phyloP scores from a whole-genome alignment of 2,113 vertebrate species.

The Apus apus region DNA sequence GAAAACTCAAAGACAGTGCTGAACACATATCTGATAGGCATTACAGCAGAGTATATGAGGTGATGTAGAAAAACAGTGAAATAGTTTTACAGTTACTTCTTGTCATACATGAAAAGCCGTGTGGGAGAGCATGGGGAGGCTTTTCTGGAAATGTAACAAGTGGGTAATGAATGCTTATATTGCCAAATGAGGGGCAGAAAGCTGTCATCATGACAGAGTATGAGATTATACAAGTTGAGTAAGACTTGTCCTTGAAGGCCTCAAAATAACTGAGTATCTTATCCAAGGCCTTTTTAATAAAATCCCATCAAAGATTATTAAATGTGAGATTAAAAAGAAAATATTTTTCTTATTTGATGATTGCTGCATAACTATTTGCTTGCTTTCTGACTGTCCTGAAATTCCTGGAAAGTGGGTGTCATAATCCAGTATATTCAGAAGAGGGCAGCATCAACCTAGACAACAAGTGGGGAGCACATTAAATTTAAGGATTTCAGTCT shows the following conservation, averaged over 20 bases:
- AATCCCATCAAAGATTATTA: background rate
- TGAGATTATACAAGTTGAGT: background rate
- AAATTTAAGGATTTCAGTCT: background rate
- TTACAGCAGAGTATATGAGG: background rate
- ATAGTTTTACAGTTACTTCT: background rate
- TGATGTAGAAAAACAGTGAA: background rate
- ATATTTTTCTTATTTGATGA: background rate
- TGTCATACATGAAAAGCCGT: background rate
- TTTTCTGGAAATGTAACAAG: background rate
- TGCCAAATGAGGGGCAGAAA: background rate
- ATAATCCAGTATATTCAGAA: slow-evolving; percentile 57
- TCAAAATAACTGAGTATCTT: background rate
- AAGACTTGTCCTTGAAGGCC: background rate
- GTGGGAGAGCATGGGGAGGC: background rate
- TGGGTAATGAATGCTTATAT: background rate
- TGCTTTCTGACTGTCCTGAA: background rate
- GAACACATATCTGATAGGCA: background rate
- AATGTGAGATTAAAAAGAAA: background rate
- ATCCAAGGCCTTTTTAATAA: background rate
- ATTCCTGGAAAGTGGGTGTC: background rate
- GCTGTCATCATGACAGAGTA: background rate
- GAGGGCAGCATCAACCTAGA: slow-evolving; percentile 80
- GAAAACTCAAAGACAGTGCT: background rate
- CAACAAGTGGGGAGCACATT: background rate
- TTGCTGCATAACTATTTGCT: background rate